Evolutionary conservation across 2,113 vertebrate species (phyloP), one percentile per base, ranked within the genome.

Genomic region (Percopsis transmontana): DNA sequence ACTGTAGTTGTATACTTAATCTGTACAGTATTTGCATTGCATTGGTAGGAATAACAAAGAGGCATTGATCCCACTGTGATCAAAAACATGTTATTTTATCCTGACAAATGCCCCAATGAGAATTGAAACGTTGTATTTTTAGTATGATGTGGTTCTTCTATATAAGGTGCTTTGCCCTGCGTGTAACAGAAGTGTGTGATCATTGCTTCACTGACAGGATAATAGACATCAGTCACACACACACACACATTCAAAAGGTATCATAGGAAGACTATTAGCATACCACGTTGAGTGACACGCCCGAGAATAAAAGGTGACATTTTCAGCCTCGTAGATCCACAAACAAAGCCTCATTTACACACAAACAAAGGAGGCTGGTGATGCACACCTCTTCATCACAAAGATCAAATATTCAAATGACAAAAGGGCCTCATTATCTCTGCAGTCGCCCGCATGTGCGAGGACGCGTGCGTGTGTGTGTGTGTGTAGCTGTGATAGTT

Each of bases 391-490:
- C 85, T 89, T 91, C 88, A 88, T 82, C 78, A 69, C 80, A 77
- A 79, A 88, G 85, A 91, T 91, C 89, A 91, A 91, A 91, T 91
- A 90, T 88, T 89, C 85, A 88, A 87, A 89, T 84, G 80, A 90
- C 87, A 90, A 89, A 89, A 81, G 77, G 85, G 86, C 80, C 89
- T 89, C 87, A 89, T 88, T 90, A 89, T 91, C 77, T 79, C 66
- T 70, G 72, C 41, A 56, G 68, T 58, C 50, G 41, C 47, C 45
- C 65, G 40, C 27, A 54, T 63, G 16, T 42, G 20, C 23, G 14
- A 24, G 45, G 40, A 23, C 55, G 64, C 27, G 57, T 67, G 38
- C 45, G 27, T 42, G 27, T 53, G 48, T n/a, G 39, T n/a, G 62
- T 18, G 53, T 16, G 41, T n/a, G 41, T 18, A 74, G 80, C 76